Percentiles rank a stretch among this genome's conserved stretches.
Evolutionary conservation across 2,113 vertebrate genomes (phyloP).

Genomic region (Periophthalmodon schlosseri): DNA sequence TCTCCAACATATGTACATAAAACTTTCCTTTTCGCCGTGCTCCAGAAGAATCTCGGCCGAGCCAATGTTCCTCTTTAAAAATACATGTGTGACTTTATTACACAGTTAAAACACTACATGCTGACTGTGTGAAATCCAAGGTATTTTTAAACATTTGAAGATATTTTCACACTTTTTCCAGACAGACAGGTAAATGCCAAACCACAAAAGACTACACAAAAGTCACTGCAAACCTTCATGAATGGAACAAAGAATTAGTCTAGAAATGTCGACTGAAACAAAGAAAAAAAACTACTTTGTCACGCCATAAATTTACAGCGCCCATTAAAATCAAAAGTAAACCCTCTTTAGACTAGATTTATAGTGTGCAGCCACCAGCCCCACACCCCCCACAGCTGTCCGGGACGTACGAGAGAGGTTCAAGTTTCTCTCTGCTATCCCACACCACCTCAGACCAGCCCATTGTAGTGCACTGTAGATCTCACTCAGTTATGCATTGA

Average conservation of each 20-base stretch:
- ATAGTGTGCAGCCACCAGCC: constrained; percentile 64
- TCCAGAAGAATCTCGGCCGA: constrained; percentile 23
- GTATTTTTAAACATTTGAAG: constrained; percentile 25
- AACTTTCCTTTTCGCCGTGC: constrained; percentile 10
- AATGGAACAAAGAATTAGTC: constrained; percentile 31
- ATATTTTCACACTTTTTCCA: constrained; percentile 52
- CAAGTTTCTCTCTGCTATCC: constrained; percentile 48
- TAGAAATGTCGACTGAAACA: constrained; percentile 35
- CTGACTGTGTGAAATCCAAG: constrained; percentile 18
- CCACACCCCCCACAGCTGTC: constrained; percentile 67
- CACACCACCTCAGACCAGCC: constrained; percentile 57
- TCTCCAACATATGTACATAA: not conserved
- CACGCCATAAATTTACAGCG: constrained; percentile 69
- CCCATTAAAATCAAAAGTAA: constrained; percentile 79
- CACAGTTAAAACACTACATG: constrained; percentile 35
- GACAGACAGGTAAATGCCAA: constrained; percentile 58
- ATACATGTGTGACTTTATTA: constrained; percentile 19
- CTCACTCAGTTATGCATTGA: constrained; percentile 34
- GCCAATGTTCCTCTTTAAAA: constrained; percentile 38
- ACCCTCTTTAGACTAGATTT: constrained; percentile 79
- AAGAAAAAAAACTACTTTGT: constrained; percentile 62
- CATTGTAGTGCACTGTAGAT: constrained; percentile 25
- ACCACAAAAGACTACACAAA: constrained; percentile 43
- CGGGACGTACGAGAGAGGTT: constrained; percentile 64
- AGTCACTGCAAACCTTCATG: constrained; percentile 40